Evolutionary conservation across 2,888 invertebrate species (phyloP).

Genomic region (Cantharis rufa): DNA sequence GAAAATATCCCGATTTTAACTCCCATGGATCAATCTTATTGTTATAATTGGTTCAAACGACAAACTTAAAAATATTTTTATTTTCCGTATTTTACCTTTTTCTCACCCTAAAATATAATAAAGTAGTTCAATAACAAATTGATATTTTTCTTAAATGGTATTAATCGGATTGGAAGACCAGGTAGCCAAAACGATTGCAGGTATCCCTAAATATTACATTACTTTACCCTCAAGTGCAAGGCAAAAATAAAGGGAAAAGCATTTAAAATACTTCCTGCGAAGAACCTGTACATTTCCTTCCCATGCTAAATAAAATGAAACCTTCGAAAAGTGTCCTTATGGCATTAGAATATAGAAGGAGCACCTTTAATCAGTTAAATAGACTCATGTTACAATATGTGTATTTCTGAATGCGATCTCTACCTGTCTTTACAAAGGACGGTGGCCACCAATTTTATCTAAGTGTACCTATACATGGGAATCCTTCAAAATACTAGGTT

Average conservation of each 20-base stretch:
- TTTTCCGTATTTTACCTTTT: background rate
- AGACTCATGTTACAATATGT: constrained; percentile 34
- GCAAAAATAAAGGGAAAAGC: constrained; percentile 26
- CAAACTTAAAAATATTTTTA: background rate
- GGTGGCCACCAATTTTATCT: constrained; percentile 30
- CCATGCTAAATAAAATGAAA: constrained; percentile 20
- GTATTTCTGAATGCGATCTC: constrained; percentile 34
- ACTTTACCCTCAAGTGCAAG: constrained; percentile 20
- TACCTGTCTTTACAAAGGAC: constrained; percentile 33
- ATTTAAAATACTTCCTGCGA: constrained; percentile 37
- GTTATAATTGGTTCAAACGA: background rate
- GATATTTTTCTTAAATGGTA: background rate
- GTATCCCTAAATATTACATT: constrained; percentile 30
- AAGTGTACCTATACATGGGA: constrained; percentile 27
- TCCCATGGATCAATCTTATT: background rate
- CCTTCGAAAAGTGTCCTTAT: constrained; percentile 30
- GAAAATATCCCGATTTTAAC: too few relatives aligned
- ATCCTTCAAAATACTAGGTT: constrained; percentile 32
- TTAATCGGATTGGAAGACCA: constrained; percentile 10
- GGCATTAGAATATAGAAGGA: constrained; percentile 21
- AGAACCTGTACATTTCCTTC: constrained; percentile 38
- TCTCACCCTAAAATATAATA: background rate
- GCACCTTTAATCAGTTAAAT: constrained; percentile 28
- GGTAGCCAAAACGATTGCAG: constrained; percentile 25
- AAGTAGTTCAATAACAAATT: constrained; percentile 4